Evolutionary conservation across 2,113 vertebrate genomes (phyloP), one percentile per base, ranked within the genome.

Genomic region (Nestor notabilis): DNA sequence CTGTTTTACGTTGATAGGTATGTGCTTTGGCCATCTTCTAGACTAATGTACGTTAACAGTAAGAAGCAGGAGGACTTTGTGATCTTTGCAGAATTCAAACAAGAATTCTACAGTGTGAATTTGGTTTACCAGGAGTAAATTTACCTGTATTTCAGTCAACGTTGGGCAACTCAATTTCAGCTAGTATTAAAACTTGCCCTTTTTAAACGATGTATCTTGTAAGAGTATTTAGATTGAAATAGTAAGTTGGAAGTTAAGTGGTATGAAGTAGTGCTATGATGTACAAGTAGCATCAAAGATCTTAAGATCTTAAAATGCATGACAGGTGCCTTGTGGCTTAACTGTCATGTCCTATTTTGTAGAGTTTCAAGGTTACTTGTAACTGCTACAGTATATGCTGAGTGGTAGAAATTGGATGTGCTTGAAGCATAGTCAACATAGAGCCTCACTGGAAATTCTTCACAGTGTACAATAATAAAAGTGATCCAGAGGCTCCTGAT

Each of bases 301-400:
- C 65, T 75, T 70, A 39, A 72, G 81, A 80, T 89, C 29, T 44
- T 31, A 33, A 25, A 77, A 52, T 0, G 1, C 1, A 0, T 64
- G 78, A 28, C 93, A 95, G 95, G 94, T 96, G 94, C 81, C 31
- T 96, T 96, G 95, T 97, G 96, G 95, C 83, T 96, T 96, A 97
- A 96, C 94, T 86, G 96, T 81, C 87, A 12, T 47, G 81, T 83
- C 68, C 72, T 89, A 81, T 90, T 93, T 93, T 68, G 58, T 44
- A 84, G 75, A 49, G 47, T 87, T 94, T 85, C 76, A 84, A 84
- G 88, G 93, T 93, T 90, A 49, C 39, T 49, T 33, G 6, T 68
- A 76, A 46, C 50, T 94, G 55, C 55, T 81, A 2, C 31, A 25
- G 7, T 23, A 11, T 77, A n/a, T 93, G 61, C 66, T 75, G n/a